Base-by-base conservation (phyloP, 2,888 invertebrate species). In the Endomychus coccineus region DNA sequence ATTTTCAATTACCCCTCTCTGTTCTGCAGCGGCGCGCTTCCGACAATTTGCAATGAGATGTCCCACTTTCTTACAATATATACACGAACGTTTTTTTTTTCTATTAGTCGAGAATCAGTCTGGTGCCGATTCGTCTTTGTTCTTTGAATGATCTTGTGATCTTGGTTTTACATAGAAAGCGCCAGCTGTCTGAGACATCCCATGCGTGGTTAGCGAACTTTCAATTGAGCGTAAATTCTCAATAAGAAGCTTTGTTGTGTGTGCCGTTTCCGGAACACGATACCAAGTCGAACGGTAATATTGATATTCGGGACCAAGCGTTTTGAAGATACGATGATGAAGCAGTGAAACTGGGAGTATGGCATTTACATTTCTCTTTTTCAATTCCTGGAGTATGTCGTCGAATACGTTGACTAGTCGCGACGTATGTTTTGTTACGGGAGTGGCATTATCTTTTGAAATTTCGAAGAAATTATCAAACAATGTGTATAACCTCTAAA, bases 271-370 rank as follows among this genome's bases (percentile, higher is more conserved):
- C 2, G 44, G 45, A 40, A 46, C 34, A 12, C 46, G 40, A 45
- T 46, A 49, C 47, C 45, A 44, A 6, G 46, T 45, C n/a, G 43
- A 42, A 3, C 44, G 42, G 29, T 44, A 47, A 36, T 38, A 47
- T 22, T 41, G 46, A 35, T 41, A 38, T 38, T 33, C 32, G n/a
- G 17, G 17, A 27, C 46, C 42, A n/a, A 50, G 40, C 3, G 48
- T 48, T 36, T 46, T 46, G 19, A 48, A 47, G 30, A 46, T 49
- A 7, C 48, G 34, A 29, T 46, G 46, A 34, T 48, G 48, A 6
- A 49, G 36, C 27, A 50, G 22, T 6, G 45, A 49, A 9, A 43
- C 3, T 21, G 46, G 47, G 10, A 50, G 33, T 4, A 24, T 35
- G 1, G 44, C 44, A 25, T 36, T 31, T 3, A 36, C 6, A n/a